A percentile compares a stretch with the other conserved stretches of the same genome.
phyloP scores from a whole-genome alignment of 2,113 vertebrate genomes.

The Carassius gibelio region DNA sequence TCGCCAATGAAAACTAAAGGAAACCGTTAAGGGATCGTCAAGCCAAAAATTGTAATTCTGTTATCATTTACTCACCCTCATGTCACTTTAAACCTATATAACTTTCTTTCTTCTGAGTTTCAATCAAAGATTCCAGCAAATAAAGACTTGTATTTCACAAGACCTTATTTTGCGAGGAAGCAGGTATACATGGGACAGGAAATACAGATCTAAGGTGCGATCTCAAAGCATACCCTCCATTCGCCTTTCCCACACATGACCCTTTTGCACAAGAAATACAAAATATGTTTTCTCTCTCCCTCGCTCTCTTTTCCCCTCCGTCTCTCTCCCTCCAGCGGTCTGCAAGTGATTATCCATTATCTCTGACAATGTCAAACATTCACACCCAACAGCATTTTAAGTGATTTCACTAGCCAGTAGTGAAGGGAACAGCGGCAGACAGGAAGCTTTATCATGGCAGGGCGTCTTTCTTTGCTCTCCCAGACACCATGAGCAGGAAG shows the following conservation, averaged over 20 bases:
- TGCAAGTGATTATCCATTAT: conserved; percentile 79
- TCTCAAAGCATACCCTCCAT: conserved; percentile 60
- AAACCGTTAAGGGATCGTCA: too few relatives aligned
- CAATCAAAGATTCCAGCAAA: too few relatives aligned
- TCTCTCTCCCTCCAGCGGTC: too few relatives aligned
- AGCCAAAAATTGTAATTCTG: not conserved
- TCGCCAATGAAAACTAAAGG: too few relatives aligned
- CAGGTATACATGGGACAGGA: conserved; percentile 8
- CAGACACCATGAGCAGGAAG: conserved; percentile 63
- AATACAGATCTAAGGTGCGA: conserved; percentile 60
- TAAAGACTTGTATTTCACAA: too few relatives aligned
- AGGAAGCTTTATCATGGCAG: conserved; percentile 65
- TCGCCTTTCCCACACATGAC: not conserved
- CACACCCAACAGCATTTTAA: conserved; percentile 76
- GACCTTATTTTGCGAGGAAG: not conserved
- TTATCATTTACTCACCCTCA: conserved; percentile 8
- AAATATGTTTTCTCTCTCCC: not conserved
- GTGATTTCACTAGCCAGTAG: conserved; percentile 75
- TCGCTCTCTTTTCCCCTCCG: too few relatives aligned
- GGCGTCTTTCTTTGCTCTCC: conserved; percentile 51
- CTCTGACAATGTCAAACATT: conserved; percentile 82
- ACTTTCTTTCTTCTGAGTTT: not conserved
- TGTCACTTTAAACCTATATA: not conserved
- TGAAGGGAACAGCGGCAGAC: conserved; percentile 61
- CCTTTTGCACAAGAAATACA: conserved; percentile 47